phyloP scores from a whole-genome alignment of 35 echinoderm and acorn worm species.

The Apostichopus californicus region DNA sequence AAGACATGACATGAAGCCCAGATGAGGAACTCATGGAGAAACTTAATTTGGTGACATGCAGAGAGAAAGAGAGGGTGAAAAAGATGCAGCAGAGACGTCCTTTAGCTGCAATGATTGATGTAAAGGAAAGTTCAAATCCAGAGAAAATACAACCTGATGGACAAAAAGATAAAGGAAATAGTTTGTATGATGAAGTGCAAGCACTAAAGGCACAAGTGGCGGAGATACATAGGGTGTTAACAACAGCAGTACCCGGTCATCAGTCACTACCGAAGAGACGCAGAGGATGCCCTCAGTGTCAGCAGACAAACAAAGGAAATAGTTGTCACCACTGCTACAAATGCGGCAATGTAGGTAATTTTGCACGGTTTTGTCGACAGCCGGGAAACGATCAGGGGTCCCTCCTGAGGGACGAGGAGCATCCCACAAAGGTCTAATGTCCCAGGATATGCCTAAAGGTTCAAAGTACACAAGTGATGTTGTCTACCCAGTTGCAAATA shows the following conservation, averaged over 20 bases:
- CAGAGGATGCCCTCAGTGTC: conserved; percentile 54
- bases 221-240: too few relatives aligned
- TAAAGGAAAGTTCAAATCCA: too few relatives aligned
- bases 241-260: too few relatives aligned
- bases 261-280: not conserved
- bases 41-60: not conserved
- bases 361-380: not conserved
- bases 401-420: not conserved
- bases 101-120: not conserved
- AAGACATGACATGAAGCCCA: not conserved
- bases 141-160: not conserved
- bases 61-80: not conserved
- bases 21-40: not conserved
- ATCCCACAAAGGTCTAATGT: not conserved
- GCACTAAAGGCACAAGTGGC: too few relatives aligned
- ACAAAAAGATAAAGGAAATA: not conserved
- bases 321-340: conserved; percentile 61
- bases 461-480: too few relatives aligned
- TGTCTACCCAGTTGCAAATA: too few relatives aligned
- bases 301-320: not conserved
- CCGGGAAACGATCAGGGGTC: not conserved
- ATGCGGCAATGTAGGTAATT: conserved; percentile 64
- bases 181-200: not conserved
- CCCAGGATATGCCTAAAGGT: too few relatives aligned
- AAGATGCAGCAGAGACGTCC: not conserved